Base-by-base conservation (phyloP, 2,797 vertebrate species). In the Hafferia zeledoni region DNA sequence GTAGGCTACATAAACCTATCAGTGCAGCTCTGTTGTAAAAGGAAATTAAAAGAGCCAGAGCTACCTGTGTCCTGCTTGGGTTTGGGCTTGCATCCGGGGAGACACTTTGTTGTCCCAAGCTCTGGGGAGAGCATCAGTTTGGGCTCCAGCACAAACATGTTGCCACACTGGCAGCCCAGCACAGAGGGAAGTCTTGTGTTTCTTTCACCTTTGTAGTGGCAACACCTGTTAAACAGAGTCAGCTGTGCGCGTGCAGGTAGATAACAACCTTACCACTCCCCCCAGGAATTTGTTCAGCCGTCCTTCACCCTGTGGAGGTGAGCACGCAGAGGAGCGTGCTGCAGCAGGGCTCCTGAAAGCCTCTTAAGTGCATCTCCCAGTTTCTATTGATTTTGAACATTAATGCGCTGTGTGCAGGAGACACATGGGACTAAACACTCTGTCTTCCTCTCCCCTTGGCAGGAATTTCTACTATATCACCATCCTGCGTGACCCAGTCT, bases 391-490 rank as follows among this genome's bases (percentile, higher is more conserved):
- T 92, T 68, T 17, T 23, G 68, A 50, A 31, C 1, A 0, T 31
- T 77, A 47, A 64, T 27, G 56, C 1, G 0, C 74, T 17, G n/a
- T 5, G 37, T 67, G 69, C 77, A 47, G 69, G 24, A 72, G 70
- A 6, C 19, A 3, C 61, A 1, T 0, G 2, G 33, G 35, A 60
- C 80, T 96, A 92, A 96, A 50, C 2, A 0, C 89, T 96, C 72
- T 97, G 53, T 81, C 92, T 94, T 82, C 81, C 87, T 96, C 74
- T 80, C 85, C 39, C 79, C 46, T 83, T 59, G 63, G 79, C 56
- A 99, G 99, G 97, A 99, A 99, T 95, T 99, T 99, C 97, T 99
- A 99, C 97, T 99, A 99, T 63, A 99, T 99, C 92, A 99, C 99
- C 64, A 99, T 99, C 95, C 97, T 99, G 94, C 98, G 99, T 91